Conservation (phyloP, 2,888 invertebrate species). For the Acanthoscelides obtectus region DNA sequence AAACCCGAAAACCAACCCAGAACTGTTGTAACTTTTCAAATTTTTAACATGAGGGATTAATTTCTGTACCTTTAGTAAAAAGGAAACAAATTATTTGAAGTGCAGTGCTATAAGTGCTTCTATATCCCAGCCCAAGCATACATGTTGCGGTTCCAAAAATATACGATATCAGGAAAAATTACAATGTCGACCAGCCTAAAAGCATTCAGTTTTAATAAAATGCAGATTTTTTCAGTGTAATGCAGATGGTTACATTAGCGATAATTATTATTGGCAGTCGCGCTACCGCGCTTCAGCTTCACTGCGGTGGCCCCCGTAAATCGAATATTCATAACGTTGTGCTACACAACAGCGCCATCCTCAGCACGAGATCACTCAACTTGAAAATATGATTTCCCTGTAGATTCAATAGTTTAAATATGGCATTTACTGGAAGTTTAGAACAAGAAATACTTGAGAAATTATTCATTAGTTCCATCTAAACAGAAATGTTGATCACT, state of each 20-base stretch:
- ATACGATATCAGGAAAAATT: too few species aligned
- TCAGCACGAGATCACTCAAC: background rate
- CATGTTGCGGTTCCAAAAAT: too few species aligned
- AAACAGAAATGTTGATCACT: too few species aligned
- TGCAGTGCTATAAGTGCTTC: too few species aligned
- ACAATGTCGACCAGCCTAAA: background rate
- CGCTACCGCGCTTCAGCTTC: background rate
- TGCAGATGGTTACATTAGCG: background rate
- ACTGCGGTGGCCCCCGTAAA: background rate
- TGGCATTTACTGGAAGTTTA: background rate
- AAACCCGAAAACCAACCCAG: too few species aligned
- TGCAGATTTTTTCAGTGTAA: background rate
- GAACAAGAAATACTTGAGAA: too few species aligned
- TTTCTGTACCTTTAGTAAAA: too few species aligned
- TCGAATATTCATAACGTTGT: background rate
- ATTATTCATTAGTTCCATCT: too few species aligned
- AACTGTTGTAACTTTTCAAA: too few species aligned
- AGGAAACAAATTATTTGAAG: too few species aligned
- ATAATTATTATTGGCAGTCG: background rate
- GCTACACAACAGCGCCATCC: background rate
- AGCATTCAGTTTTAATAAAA: background rate
- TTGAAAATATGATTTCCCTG: background rate
- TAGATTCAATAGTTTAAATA: background rate
- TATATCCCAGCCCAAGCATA: too few species aligned
- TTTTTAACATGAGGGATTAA: too few species aligned